A percentile compares a stretch with the other conserved stretches of the same genome.
phyloP scores from a whole-genome alignment of 1,140 invertebrate species.

The Euura saliciscinereae region DNA sequence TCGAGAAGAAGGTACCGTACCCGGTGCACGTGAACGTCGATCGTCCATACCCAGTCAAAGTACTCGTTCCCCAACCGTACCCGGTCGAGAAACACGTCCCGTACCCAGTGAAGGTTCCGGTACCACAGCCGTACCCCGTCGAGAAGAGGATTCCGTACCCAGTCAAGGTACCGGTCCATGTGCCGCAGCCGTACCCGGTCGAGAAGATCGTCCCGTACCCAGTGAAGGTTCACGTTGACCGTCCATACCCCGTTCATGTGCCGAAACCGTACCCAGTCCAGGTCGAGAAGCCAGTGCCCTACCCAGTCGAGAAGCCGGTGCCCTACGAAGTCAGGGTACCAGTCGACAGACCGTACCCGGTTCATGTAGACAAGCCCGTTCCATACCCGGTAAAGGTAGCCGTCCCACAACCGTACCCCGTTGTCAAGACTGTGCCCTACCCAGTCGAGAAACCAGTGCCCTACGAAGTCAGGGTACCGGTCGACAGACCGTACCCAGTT shows the following conservation, averaged over 20 bases:
- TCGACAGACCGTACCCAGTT: conserved; percentile 69
- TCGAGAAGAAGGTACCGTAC: conserved; percentile 70
- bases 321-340: conserved; percentile 33
- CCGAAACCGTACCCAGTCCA: conserved; percentile 61
- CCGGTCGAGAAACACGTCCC: conserved; percentile 70
- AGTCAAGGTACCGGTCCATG: conserved; percentile 69
- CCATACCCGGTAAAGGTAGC: conserved; percentile 37
- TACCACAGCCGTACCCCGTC: conserved; percentile 76
- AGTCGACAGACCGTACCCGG: conserved; percentile 29
- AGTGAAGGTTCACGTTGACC: conserved; percentile 67
- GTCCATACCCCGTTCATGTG: conserved; percentile 67
- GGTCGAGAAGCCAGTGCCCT: conserved; percentile 63
- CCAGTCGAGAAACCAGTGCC: conserved; percentile 76
- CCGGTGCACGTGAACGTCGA: conserved; percentile 75
- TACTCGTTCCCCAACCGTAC: conserved; percentile 72
- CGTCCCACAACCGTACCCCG: conserved; percentile 38
- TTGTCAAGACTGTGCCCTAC: conserved; percentile 64
- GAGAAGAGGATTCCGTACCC: conserved; percentile 68
- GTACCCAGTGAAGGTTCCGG: conserved; percentile 71
- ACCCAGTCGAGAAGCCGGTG: conserved; percentile 54
- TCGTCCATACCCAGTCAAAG: conserved; percentile 69
- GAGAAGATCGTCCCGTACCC: conserved; percentile 70
- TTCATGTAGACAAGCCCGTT: conserved; percentile 31
- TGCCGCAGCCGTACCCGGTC: conserved; percentile 68
- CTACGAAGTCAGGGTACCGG: conserved; percentile 72